phyloP scores from a whole-genome alignment of 2,113 vertebrate species.

The Ammodramus savannarum region DNA sequence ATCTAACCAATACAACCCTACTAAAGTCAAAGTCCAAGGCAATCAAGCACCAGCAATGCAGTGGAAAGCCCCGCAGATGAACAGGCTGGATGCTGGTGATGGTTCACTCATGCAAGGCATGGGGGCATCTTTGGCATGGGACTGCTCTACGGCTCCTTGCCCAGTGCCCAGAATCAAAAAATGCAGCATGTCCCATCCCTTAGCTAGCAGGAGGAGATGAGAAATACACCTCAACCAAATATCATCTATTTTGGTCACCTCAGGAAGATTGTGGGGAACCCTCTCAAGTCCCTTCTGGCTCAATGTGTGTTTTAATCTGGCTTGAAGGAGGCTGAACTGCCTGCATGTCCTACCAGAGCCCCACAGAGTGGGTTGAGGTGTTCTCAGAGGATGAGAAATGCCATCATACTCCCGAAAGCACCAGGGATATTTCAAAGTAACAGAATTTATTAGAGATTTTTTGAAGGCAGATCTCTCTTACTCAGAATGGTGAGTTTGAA shows the following conservation, averaged over 20 bases:
- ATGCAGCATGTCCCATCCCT: not conserved
- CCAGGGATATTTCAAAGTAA: not conserved
- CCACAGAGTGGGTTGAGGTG: not conserved
- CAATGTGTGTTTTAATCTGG: not conserved
- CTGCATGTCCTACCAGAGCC: not conserved
- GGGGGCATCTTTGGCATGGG: not conserved
- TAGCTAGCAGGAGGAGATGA: not conserved
- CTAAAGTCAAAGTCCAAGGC: not conserved
- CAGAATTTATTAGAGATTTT: slow-evolving; percentile 7
- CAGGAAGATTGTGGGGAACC: not conserved
- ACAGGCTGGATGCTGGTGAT: not conserved
- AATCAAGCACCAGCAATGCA: not conserved
- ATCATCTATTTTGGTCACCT: not conserved
- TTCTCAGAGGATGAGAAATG: not conserved
- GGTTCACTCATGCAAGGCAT: not conserved
- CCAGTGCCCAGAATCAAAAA: not conserved
- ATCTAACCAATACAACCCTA: not conserved
- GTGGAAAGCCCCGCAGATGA: not conserved
- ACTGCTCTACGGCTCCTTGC: not conserved
- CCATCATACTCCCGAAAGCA: not conserved
- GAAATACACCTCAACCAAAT: not conserved
- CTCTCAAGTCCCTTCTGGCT: not conserved
- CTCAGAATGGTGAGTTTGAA: not conserved
- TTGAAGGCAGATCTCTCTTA: not conserved
- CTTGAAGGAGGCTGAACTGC: not conserved